Conservation (phyloP, 2,888 invertebrate species). For the Archips crataeganus region DNA sequence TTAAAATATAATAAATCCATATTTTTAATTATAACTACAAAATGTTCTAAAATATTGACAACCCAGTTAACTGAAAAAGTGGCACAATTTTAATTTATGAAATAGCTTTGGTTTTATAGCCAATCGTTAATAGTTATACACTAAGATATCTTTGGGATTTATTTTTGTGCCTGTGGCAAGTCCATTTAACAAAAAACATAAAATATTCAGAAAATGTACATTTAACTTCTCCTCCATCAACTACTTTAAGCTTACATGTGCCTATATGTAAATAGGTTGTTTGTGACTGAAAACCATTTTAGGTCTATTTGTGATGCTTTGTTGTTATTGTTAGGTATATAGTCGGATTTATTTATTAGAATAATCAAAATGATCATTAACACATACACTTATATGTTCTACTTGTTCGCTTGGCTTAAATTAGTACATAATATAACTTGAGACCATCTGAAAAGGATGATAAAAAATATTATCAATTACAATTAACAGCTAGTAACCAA, state of each 20-base stretch:
- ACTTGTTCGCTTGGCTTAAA: conserved; percentile 69
- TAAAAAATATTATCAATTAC: conserved; percentile 21
- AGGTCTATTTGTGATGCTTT: conserved; percentile 60
- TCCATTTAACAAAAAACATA: not conserved
- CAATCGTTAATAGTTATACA: conserved; percentile 59
- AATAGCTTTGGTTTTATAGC: conserved; percentile 78
- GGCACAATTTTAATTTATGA: conserved; percentile 69
- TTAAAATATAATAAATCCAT: conserved; percentile 75
- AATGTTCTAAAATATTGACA: conserved; percentile 67
- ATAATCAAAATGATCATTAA: conserved; percentile 13
- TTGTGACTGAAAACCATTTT: conserved; percentile 1
- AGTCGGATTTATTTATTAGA: not conserved
- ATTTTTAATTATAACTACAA: conserved; percentile 68
- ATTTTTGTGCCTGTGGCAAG: conserved; percentile 29
- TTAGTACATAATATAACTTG: conserved; percentile 55
- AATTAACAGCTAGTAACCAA: conserved; percentile 28
- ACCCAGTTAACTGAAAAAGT: conserved; percentile 72
- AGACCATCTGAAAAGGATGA: conserved; percentile 55
- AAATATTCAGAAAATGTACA: conserved; percentile 21
- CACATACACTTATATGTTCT: conserved; percentile 13
- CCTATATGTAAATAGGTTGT: conserved; percentile 13
- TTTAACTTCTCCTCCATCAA: not conserved
- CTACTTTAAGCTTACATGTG: conserved; percentile 11
- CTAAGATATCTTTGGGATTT: conserved; percentile 37
- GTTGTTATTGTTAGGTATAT: conserved; percentile 12